Conservation (phyloP, 2,888 invertebrate species). For the Hanleya hanleyi region DNA sequence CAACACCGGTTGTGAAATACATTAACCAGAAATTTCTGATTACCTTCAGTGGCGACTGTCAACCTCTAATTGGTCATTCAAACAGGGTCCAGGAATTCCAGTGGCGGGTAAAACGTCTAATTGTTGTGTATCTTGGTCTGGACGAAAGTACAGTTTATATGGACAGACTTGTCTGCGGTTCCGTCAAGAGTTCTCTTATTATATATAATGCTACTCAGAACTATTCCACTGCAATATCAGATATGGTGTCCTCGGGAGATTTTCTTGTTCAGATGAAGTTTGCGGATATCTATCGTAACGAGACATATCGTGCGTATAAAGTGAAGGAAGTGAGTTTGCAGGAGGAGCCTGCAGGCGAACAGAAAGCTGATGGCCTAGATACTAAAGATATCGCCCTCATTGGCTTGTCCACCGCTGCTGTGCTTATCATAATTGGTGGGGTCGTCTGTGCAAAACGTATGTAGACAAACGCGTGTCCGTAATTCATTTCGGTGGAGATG, state of each 20-base stretch:
- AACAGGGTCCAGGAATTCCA: background rate
- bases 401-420: constrained; percentile 46
- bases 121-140: background rate
- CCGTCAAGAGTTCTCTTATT: background rate
- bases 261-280: background rate
- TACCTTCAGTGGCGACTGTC: constrained; percentile 30
- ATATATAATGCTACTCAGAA: background rate
- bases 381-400: constrained; percentile 54
- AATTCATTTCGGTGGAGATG: too few relatives aligned
- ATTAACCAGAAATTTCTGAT: constrained; percentile 18
- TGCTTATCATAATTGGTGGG: constrained; percentile 44
- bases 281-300: background rate
- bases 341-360: background rate
- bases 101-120: background rate
- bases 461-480: too few relatives aligned
- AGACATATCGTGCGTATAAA: background rate
- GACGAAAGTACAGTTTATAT: background rate
- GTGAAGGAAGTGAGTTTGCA: background rate
- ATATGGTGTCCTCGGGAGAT: background rate
- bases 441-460: constrained; percentile 48
- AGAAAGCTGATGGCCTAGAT: constrained; percentile 21
- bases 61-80: constrained; percentile 24
- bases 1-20: background rate
- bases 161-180: background rate
- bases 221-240: background rate